These are phyloP conservation scores for Gorilla gorilla DNA, from an alignment of 2,113 vertebrate genomes.

Conservation along the genomic window DNA sequence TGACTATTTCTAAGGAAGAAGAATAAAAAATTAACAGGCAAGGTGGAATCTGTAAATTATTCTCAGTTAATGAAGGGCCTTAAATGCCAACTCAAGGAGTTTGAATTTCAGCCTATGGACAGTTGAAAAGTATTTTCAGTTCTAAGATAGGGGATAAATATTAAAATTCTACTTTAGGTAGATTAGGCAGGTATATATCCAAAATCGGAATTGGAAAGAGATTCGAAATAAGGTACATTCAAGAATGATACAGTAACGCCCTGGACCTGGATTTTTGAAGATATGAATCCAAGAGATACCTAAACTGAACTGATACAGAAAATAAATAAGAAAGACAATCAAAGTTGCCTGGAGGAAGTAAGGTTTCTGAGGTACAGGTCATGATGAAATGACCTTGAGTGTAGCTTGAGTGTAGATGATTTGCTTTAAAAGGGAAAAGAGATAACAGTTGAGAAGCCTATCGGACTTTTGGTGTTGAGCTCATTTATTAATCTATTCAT, in stretches of 20 bases:
- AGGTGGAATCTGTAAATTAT: neutral
- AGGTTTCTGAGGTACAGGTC: neutral
- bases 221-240: neutral
- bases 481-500: neutral
- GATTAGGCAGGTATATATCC: neutral
- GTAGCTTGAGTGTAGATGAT: neutral
- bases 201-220: slow-evolving; percentile 29
- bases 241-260: neutral
- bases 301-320: neutral
- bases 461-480: neutral
- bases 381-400: neutral
- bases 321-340: neutral
- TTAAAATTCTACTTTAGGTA: neutral
- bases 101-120: neutral
- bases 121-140: neutral
- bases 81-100: neutral
- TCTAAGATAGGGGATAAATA: neutral
- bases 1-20: neutral
- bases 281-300: neutral
- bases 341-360: neutral
- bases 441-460: neutral
- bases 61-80: neutral
- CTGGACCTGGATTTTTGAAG: neutral
- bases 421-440: neutral
- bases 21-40: neutral